These are phyloP conservation scores for Leptothorax acervorum DNA, from an alignment of 2,888 invertebrate genomes.

Conservation along the genomic window DNA sequence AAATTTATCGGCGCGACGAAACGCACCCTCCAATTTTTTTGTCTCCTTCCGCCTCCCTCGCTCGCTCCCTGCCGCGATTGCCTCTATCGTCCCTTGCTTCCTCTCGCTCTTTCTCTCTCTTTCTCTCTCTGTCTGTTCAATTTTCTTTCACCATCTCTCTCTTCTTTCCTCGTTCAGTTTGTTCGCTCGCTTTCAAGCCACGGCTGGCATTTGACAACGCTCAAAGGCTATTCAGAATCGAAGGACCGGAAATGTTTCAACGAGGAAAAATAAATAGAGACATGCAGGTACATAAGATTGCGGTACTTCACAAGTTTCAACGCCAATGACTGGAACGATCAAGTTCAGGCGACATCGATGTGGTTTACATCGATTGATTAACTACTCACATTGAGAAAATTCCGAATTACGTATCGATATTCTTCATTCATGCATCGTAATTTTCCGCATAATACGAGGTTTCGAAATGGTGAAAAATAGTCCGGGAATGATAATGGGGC, in stretches of 20 bases:
- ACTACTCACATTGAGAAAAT: background rate
- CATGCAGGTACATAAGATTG: constrained; percentile 57
- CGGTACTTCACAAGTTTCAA: background rate
- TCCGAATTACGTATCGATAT: background rate
- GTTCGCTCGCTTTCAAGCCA: constrained; percentile 66
- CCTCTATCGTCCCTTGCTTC: constrained; percentile 40
- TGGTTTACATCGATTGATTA: background rate
- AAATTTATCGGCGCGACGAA: constrained; percentile 82
- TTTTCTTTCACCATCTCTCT: constrained; percentile 50
- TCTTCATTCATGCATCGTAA: constrained; percentile 5
- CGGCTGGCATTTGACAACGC: constrained; percentile 69
- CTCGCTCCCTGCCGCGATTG: constrained; percentile 64
- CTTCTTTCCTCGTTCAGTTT: constrained; percentile 42
- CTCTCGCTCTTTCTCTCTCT: constrained; percentile 27
- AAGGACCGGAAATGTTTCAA: constrained; percentile 73
- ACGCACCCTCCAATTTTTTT: constrained; percentile 75
- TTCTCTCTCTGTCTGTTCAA: constrained; percentile 32
- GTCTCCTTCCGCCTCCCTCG: constrained; percentile 40
- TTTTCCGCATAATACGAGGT: constrained; percentile 5
- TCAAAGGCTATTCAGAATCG: constrained; percentile 76
- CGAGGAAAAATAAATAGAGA: constrained; percentile 54
- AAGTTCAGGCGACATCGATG: background rate
- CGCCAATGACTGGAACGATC: background rate
- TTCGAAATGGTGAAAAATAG: constrained; percentile 37
- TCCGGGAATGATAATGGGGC: constrained; percentile 47